Conservation (phyloP, 2,888 invertebrate genomes). For the Druceiella hillmani region DNA sequence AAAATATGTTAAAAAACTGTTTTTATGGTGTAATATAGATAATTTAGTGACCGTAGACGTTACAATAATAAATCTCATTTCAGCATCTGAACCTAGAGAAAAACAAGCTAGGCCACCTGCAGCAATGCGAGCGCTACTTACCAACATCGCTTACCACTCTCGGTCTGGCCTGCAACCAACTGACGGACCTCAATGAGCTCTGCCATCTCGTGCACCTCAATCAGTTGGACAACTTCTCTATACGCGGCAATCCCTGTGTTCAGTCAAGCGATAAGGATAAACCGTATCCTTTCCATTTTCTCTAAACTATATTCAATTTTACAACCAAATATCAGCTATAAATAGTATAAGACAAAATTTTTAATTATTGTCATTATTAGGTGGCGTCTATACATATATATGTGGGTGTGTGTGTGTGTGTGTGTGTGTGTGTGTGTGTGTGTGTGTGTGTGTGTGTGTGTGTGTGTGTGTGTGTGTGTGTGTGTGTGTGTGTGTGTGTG, state of each 20-base stretch:
- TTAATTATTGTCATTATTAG: slow-evolving; percentile 19
- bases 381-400: neutral
- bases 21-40: too few relatives aligned
- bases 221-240: slow-evolving; percentile 73
- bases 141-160: slow-evolving; percentile 69
- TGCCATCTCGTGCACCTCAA: slow-evolving; percentile 72
- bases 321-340: slow-evolving; percentile 1
- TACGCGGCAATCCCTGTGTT: slow-evolving; percentile 85
- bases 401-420: neutral
- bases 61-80: slow-evolving; percentile 20
- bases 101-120: slow-evolving; percentile 76
- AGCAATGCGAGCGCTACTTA: slow-evolving; percentile 77
- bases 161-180: slow-evolving; percentile 76
- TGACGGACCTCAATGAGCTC: slow-evolving; percentile 81
- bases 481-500: too few relatives aligned
- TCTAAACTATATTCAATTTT: too few relatives aligned
- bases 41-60: too few relatives aligned
- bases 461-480: too few relatives aligned
- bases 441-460: too few relatives aligned
- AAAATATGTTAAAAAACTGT: too few relatives aligned
- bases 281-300: slow-evolving; percentile 63
- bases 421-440: neutral
- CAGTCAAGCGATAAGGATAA: slow-evolving; percentile 66
- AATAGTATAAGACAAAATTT: slow-evolving; percentile 13
- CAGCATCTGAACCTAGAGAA: slow-evolving; percentile 82